phyloP scores from a whole-genome alignment of 2,888 invertebrate genomes.

The Mesoligia furuncula region DNA sequence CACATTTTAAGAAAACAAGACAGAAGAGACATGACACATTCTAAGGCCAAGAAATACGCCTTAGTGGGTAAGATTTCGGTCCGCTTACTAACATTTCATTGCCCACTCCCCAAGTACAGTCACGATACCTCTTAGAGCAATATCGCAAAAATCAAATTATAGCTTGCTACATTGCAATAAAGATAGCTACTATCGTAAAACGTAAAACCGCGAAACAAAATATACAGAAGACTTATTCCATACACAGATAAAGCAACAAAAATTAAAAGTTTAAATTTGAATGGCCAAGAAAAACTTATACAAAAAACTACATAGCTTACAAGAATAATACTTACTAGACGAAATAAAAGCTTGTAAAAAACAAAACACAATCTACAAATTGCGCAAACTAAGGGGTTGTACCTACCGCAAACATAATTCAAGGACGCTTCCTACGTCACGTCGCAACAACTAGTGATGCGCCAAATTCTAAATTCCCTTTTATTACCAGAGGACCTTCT shows the following conservation, averaged over 20 bases:
- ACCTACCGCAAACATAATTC: neutral
- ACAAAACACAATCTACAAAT: neutral
- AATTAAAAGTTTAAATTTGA: neutral
- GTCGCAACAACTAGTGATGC: neutral
- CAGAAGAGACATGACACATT: neutral
- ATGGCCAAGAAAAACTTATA: neutral
- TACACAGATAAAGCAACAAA: neutral
- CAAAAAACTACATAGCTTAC: neutral
- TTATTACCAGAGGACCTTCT: constrained; percentile 37
- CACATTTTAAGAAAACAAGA: neutral
- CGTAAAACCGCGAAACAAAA: constrained; percentile 36
- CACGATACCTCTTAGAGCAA: constrained; percentile 56
- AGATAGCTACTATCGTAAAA: constrained; percentile 66
- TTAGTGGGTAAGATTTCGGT: constrained; percentile 22
- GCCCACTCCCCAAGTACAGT: constrained; percentile 57
- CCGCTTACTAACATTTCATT: constrained; percentile 52
- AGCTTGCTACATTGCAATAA: constrained; percentile 63
- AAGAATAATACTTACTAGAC: neutral
- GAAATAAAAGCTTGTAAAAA: neutral
- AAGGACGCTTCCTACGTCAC: neutral
- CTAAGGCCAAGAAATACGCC: constrained; percentile 12
- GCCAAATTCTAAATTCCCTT: constrained; percentile 11
- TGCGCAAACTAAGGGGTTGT: neutral
- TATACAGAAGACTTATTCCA: constrained; percentile 29
- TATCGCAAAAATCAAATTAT: constrained; percentile 67